A percentile compares a stretch with the other conserved stretches of the same genome.
These are phyloP conservation scores for Crotophaga sulcirostris DNA, from an alignment of 2,113 vertebrate genomes.

Conservation along the genomic window DNA sequence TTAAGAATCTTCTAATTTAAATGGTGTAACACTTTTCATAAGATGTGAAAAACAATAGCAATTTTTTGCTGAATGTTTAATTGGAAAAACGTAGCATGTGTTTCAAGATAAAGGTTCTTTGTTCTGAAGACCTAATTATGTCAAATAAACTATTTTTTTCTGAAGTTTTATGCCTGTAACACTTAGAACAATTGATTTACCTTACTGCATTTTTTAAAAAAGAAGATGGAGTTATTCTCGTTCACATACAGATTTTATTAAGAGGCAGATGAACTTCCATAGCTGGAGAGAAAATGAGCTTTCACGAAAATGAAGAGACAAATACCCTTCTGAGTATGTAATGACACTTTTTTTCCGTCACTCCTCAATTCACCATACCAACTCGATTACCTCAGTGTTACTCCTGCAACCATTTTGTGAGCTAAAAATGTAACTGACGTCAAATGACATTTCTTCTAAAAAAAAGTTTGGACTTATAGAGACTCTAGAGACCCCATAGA, in stretches of 20 bases:
- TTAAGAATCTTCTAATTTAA: not conserved
- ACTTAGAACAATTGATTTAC: slow-evolving; percentile 9
- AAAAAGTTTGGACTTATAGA: not conserved
- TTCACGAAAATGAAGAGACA: not conserved
- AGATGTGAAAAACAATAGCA: not conserved
- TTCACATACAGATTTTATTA: slow-evolving; percentile 19
- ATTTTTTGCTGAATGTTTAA: slow-evolving; percentile 17
- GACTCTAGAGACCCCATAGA: not conserved
- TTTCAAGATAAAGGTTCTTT: not conserved
- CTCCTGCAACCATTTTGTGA: not conserved
- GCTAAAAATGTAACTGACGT: not conserved
- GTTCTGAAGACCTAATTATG: not conserved
- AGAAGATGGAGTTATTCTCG: slow-evolving; percentile 14
- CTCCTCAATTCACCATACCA: not conserved
- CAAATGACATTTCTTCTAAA: not conserved
- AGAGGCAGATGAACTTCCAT: not conserved
- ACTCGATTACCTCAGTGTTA: not conserved
- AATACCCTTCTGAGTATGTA: not conserved
- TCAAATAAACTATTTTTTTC: slow-evolving; percentile 18
- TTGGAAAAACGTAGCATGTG: not conserved
- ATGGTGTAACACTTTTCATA: not conserved
- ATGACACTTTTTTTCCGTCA: not conserved
- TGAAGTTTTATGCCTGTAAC: not conserved
- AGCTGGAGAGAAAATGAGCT: not conserved
- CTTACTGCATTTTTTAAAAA: slow-evolving; percentile 46